Evolutionary conservation across 2,797 vertebrate species (phyloP), one percentile per base, ranked within the genome.

Genomic region (Scarus forsteni): DNA sequence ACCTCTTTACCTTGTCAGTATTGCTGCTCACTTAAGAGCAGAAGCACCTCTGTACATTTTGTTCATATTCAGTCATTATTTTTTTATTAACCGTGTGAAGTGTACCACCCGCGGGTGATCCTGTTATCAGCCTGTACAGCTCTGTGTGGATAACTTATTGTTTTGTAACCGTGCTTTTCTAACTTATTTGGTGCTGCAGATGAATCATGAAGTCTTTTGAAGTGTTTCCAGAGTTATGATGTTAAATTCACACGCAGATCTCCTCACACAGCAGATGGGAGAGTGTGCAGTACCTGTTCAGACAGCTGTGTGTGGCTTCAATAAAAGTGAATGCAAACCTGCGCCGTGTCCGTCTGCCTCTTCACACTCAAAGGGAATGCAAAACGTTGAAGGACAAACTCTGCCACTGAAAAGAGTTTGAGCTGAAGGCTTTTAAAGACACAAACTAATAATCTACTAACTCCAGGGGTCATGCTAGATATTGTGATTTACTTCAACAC

Each of bases 1-100:
- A 27, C 14, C 39, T 57, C 43, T 48, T 68, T 79, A 81, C 67
- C 69, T 76, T 65, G 63, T 76, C 84, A 90, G 81, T 91, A 80
- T 89, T 91, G 65, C 57, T 51, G 53, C 70, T 56, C 65, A 68
- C 60, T 67, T 79, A 42, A 52, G 9, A 66, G 50, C 48, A 48
- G 7, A 53, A 38, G 42, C 42, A 11, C 55, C 38, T 54, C 16
- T 78, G 75, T 70, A 78, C 19, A 60, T 80, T 67, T 3, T 75
- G 70, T 57, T 44, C 13, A 39, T 55, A 40, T 18, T 59, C 43
- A 50, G 16, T 14, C 67, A 34, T 64, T 34, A 11, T 27, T 60
- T 56, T 53, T 27, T 13, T 3, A 38, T 55, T 60, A 79, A 68
- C 42, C 10, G 3, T 15, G 60, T 60, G 36, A 10, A 14, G 27